Percentiles rank a stretch among this genome's conserved stretches.
phyloP scores from a whole-genome alignment of 2,113 vertebrate genomes.

The Apodemus speciosus region DNA sequence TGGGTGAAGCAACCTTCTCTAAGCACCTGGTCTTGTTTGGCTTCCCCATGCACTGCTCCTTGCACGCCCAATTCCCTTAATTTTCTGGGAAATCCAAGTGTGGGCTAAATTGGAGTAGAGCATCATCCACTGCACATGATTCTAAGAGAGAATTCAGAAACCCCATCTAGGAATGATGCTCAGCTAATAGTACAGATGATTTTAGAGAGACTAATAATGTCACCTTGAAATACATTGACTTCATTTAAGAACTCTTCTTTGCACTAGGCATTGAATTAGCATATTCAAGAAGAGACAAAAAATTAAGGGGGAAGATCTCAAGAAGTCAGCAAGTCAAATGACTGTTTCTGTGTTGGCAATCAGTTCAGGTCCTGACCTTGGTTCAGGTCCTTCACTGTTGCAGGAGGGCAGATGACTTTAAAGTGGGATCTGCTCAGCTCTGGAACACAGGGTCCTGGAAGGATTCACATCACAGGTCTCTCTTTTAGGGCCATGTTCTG shows the following conservation, averaged over 20 bases:
- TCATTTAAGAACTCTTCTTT: neutral
- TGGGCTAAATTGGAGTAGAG: neutral
- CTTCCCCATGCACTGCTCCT: no score
- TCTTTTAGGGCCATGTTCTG: conserved; percentile 97
- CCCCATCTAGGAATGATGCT: neutral
- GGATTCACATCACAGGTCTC: conserved; percentile 44
- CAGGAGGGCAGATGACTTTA: neutral
- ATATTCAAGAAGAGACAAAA: neutral
- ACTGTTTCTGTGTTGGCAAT: neutral
- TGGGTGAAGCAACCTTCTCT: neutral
- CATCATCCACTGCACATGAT: neutral
- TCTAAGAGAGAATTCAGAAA: neutral
- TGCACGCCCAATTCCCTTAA: no score
- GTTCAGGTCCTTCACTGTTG: neutral
- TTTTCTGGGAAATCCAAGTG: neutral
- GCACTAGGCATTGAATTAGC: neutral
- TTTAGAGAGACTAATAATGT: neutral
- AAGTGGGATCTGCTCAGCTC: neutral
- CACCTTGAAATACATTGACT: neutral
- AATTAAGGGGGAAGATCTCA: neutral
- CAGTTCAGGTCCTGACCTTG: neutral
- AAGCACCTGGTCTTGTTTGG: neutral
- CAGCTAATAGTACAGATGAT: neutral
- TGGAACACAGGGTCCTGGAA: neutral
- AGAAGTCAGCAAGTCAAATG: neutral